These are phyloP conservation scores for Ptilodon capucinus DNA, from an alignment of 2,888 invertebrate genomes.

Conservation along the genomic window DNA sequence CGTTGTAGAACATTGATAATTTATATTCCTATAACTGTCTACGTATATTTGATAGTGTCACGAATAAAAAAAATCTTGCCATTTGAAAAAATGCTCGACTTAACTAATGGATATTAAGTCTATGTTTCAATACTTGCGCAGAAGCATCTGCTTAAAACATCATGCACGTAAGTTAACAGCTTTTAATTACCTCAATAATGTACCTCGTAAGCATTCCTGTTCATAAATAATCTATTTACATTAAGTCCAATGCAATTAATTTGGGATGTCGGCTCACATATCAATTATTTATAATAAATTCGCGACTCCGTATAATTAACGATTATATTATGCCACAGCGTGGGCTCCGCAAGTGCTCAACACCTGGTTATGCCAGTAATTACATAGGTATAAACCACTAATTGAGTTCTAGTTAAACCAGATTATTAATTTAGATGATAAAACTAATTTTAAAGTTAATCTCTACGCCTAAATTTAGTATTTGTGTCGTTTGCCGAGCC, in stretches of 20 bases:
- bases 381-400: slow-evolving; percentile 48
- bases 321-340: slow-evolving; percentile 55
- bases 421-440: slow-evolving; percentile 31
- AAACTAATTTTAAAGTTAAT: too few species aligned
- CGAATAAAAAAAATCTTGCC: too few species aligned
- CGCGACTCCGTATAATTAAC: slow-evolving; percentile 44
- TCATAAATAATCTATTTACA: not conserved
- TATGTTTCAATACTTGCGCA: too few species aligned
- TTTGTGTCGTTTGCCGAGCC: too few species aligned
- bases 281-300: slow-evolving; percentile 32
- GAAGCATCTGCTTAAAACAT: too few species aligned
- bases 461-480: too few species aligned
- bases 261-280: not conserved
- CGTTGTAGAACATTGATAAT: too few species aligned
- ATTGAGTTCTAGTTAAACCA: slow-evolving; percentile 49
- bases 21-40: too few species aligned
- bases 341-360: slow-evolving; percentile 38
- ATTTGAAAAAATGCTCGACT: too few species aligned
- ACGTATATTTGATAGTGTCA: too few species aligned
- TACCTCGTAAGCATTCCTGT: not conserved
- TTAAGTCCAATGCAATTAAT: not conserved
- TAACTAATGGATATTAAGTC: too few species aligned
- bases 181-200: not conserved
- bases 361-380: slow-evolving; percentile 55
- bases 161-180: too few species aligned